phyloP scores from a whole-genome alignment of 2,797 vertebrate genomes.

The Karalla daura region DNA sequence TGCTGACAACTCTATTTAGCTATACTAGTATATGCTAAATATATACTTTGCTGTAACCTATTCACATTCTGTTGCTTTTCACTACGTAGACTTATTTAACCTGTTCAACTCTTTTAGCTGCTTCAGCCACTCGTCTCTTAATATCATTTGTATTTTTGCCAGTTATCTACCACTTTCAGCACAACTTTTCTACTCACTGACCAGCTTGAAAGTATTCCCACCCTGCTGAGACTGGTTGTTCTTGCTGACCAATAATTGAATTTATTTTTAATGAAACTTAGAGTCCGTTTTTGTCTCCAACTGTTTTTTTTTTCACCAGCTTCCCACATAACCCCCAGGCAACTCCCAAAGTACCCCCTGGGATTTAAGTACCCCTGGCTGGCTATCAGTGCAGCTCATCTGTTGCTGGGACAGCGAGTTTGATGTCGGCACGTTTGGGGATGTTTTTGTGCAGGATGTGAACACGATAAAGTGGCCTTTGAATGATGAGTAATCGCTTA shows the following conservation, averaged over 20 bases:
- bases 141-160: neutral
- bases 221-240: neutral
- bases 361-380: neutral
- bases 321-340: neutral
- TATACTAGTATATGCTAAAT: too few relatives aligned
- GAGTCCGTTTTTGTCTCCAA: neutral
- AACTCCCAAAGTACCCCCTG: neutral
- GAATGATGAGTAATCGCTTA: slow-evolving; percentile 56
- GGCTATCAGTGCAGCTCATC: neutral
- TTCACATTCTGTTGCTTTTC: neutral
- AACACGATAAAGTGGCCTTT: slow-evolving; percentile 54
- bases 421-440: slow-evolving; percentile 37
- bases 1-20: too few relatives aligned
- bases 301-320: neutral
- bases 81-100: neutral
- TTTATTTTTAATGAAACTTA: neutral
- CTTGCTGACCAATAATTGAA: neutral
- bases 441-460: slow-evolving; percentile 39
- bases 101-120: neutral
- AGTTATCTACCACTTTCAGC: neutral
- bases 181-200: neutral
- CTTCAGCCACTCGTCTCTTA: neutral
- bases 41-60: too few relatives aligned
- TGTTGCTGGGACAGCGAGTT: slow-evolving; percentile 29
- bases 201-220: neutral